Evolutionary conservation across 2,113 vertebrate species (phyloP), one percentile per base, ranked within the genome.

Genomic region (Lampris megalopsis): DNA sequence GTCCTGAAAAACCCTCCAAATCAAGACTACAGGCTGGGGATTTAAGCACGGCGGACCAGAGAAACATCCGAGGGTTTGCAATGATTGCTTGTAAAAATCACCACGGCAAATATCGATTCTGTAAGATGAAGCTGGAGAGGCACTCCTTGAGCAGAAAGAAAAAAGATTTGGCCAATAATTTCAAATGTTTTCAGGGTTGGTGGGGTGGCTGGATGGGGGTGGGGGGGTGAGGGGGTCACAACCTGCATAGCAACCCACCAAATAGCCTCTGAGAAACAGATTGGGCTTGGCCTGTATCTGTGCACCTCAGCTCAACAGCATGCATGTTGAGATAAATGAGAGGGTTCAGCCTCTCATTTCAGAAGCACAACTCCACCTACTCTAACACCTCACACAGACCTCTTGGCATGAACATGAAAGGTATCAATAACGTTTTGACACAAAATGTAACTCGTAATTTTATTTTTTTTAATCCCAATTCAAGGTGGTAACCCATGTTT

Each of bases 391-490:
- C 77, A 93, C 90, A 95, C 66, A 96, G 94, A 85, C 93, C 93
- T 93, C 96, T 97, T 97, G 97, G 97, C 97, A 98, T 98, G 97
- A 97, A 98, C 96, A 97, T 97, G 96, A 6, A 49, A 65, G 58
- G 8, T 11, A 64, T 47, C 9, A 35, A 49, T n/a, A 49, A n/a
- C 5, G 7, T 54, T 45, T 57, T 50, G 2, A 72, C 52, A 58
- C 4, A 36, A 35, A 9, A 52, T 8, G 37, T 42, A 70, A 70
- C 24, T 24, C 24, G 24, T 24, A 24, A 24, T 24, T 24, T 24
- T 24, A 24, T 24, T 24, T 24, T 24, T 24, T 24, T 24, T 24
- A 24, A 24, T 24, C 24, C 24, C 24, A 24, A 24, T 24, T 24
- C 24, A 24, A 24, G 24, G 24, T 24, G 24, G 24, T 24, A 24